Evolutionary conservation across 2,797 vertebrate genomes (phyloP).

Genomic region (Perdix hodgsoniae): DNA sequence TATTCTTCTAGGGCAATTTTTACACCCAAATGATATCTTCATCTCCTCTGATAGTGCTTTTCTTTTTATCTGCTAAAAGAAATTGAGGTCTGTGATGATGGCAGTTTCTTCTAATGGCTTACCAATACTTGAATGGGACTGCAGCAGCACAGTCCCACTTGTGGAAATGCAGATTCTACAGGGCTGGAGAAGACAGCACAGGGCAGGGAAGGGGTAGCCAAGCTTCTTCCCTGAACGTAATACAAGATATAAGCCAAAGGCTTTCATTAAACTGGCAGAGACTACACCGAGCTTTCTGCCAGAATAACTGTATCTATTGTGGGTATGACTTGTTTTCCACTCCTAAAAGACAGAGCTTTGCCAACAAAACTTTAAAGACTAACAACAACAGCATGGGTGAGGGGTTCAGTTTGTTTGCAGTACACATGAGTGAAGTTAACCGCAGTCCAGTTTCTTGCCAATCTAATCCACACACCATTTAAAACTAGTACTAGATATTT

Average conservation of each 20-base stretch:
- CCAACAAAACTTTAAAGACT: slow-evolving; percentile 64
- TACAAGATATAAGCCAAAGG: slow-evolving; percentile 1
- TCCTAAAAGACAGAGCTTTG: slow-evolving; percentile 48
- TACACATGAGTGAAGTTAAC: neutral
- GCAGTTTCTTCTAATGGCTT: neutral
- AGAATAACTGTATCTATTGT: slow-evolving; percentile 9
- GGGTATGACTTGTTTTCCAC: slow-evolving; percentile 53
- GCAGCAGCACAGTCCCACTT: neutral
- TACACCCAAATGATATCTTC: neutral
- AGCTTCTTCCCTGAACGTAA: neutral
- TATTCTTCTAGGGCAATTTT: neutral
- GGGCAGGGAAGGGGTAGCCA: neutral
- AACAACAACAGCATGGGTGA: slow-evolving; percentile 30
- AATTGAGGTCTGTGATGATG: neutral
- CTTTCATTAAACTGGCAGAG: slow-evolving; percentile 44
- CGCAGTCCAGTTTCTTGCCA: slow-evolving; percentile 39
- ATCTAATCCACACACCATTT: neutral
- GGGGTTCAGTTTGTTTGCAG: neutral
- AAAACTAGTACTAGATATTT: neutral
- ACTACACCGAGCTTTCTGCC: slow-evolving; percentile 7
- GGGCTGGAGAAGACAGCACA: neutral
- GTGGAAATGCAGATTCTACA: neutral
- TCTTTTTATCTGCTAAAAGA: slow-evolving; percentile 7
- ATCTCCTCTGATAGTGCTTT: neutral
- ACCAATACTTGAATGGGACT: neutral